Evolutionary conservation across 2,888 invertebrate genomes (phyloP).

Genomic region (Helicoverpa assulta): DNA sequence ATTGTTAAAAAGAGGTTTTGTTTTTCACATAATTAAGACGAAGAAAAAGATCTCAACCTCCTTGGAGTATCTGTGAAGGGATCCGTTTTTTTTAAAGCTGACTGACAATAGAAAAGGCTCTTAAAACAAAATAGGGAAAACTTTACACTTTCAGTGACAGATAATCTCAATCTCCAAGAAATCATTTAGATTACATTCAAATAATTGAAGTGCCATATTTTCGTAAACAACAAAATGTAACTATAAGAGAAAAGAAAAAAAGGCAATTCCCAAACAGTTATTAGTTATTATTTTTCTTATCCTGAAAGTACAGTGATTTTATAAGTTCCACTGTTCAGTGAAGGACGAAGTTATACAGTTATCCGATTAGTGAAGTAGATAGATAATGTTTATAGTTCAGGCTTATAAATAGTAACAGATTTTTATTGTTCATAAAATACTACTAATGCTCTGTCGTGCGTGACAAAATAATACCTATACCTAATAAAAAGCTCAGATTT

Average conservation of each 20-base stretch:
- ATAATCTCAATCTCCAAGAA: too few relatives aligned
- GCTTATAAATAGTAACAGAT: too few relatives aligned
- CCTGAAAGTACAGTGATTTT: not conserved
- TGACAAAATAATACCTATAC: too few relatives aligned
- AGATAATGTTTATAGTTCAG: not conserved
- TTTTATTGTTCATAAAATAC: too few relatives aligned
- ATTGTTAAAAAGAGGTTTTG: not conserved
- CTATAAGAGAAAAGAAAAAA: too few relatives aligned
- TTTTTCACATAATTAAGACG: not conserved
- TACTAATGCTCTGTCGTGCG: too few relatives aligned
- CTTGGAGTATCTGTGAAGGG: not conserved
- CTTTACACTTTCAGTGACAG: too few relatives aligned
- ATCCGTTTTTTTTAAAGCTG: not conserved
- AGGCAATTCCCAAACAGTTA: too few relatives aligned
- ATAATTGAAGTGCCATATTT: not conserved
- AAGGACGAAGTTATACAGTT: not conserved
- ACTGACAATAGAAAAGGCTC: not conserved
- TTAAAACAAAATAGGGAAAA: not conserved
- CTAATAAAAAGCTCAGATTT: conserved; percentile 18
- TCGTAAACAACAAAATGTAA: not conserved
- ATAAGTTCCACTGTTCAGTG: not conserved
- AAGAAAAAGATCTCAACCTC: not conserved
- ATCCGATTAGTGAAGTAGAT: not conserved
- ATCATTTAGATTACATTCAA: too few relatives aligned
- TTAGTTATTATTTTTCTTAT: too few relatives aligned